These are phyloP conservation scores for Drusus annulatus DNA, from an alignment of 1,140 invertebrate species.

Conservation along the genomic window DNA sequence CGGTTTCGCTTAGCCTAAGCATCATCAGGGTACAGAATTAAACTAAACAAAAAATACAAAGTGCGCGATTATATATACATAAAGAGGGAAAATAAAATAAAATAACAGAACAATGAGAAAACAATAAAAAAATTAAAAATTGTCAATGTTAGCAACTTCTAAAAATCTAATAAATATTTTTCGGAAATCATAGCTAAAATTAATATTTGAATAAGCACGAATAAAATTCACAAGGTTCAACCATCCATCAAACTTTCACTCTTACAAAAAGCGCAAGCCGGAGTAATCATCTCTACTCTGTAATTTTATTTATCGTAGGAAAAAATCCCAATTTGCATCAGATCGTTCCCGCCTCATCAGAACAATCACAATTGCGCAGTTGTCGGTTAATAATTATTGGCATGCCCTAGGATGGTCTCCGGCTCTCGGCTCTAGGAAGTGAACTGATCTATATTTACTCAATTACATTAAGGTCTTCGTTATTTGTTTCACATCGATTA, in stretches of 20 bases:
- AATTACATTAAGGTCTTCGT: conserved; percentile 51
- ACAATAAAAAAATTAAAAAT: no score
- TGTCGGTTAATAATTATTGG: conserved; percentile 16
- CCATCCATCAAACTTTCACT: conserved; percentile 24
- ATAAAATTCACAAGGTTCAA: not conserved
- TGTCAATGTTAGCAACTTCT: no score
- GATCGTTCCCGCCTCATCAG: not conserved
- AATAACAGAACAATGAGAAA: no score
- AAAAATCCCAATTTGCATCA: conserved; percentile 34
- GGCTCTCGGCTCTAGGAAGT: conserved; percentile 16
- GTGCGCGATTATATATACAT: no score
- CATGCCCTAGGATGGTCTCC: not conserved
- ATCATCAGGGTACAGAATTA: no score
- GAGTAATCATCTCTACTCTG: conserved; percentile 31
- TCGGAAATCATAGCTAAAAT: no score
- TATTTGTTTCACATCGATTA: conserved; percentile 55
- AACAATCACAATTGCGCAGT: conserved; percentile 13
- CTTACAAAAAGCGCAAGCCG: conserved; percentile 29
- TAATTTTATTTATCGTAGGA: conserved; percentile 22
- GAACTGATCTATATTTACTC: conserved; percentile 41
- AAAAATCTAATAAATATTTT: no score
- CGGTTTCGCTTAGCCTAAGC: no score
- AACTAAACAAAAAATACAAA: no score
- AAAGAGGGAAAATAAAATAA: no score
- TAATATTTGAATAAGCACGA: no score